Conservation (phyloP, 2,888 invertebrate genomes). For the Drosophila barbarae region DNA sequence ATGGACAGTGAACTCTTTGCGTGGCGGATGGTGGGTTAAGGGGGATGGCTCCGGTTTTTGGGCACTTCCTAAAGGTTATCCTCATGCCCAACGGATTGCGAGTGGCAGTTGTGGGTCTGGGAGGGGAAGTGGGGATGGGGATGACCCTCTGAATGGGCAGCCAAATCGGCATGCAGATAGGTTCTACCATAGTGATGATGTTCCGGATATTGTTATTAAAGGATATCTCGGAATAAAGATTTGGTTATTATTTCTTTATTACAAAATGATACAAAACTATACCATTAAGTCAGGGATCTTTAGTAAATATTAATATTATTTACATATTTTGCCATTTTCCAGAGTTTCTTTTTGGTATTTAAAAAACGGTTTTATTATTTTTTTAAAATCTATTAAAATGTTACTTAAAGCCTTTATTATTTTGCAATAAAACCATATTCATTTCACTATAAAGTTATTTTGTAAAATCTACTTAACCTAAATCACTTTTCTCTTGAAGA, state of each 20-base stretch:
- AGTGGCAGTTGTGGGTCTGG: background rate
- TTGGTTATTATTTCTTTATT: background rate
- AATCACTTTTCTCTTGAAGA: background rate
- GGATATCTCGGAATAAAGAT: no score
- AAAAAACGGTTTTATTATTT: background rate
- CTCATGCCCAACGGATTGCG: conserved; percentile 8
- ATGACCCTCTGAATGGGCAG: conserved; percentile 18
- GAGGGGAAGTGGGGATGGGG: background rate
- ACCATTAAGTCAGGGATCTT: fast-evolving
- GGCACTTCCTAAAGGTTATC: conserved; percentile 37
- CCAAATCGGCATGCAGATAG: conserved; percentile 34
- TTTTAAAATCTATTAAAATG: background rate
- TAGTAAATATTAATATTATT: background rate
- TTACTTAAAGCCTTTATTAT: no score
- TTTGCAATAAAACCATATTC: no score
- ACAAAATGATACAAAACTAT: background rate
- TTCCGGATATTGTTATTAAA: conserved; percentile 1
- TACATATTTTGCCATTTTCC: background rate
- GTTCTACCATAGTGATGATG: background rate
- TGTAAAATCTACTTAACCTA: no score
- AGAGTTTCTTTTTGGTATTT: background rate
- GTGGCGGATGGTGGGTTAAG: conserved; percentile 16
- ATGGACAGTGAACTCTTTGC: conserved; percentile 71
- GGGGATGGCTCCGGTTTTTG: conserved; percentile 24
- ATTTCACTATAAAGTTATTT: background rate